Conservation (phyloP, 2,113 vertebrate genomes). For the Sylvia atricapilla region DNA sequence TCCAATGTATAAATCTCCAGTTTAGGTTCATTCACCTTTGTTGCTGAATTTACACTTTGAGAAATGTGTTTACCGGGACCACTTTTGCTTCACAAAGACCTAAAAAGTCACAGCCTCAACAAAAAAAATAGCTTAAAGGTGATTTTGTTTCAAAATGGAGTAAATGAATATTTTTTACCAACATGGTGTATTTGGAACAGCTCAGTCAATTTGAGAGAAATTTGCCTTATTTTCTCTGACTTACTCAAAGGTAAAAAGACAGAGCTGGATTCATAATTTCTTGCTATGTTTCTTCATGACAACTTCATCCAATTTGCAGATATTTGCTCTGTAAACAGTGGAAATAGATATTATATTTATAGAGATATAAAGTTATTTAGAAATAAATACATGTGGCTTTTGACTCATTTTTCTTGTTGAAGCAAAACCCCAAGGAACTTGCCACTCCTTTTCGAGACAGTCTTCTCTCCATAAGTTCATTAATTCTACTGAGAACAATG, state of each 20-base stretch:
- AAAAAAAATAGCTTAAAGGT: background rate
- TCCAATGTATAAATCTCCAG: background rate
- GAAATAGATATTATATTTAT: background rate
- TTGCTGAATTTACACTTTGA: background rate
- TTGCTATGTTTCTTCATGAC: background rate
- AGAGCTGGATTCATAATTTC: background rate
- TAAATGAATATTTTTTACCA: background rate
- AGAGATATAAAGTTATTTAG: background rate
- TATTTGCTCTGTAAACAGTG: background rate
- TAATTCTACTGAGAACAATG: background rate
- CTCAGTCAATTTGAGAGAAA: background rate
- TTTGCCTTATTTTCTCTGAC: background rate
- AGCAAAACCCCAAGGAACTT: background rate
- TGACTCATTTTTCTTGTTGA: background rate
- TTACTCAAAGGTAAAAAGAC: background rate
- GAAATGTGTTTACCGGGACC: background rate
- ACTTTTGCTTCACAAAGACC: background rate
- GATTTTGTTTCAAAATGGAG: background rate
- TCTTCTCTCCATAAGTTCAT: background rate
- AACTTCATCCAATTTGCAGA: background rate
- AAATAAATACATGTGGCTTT: background rate
- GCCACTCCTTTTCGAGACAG: background rate
- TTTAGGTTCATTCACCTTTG: background rate
- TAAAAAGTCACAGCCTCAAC: background rate
- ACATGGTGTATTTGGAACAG: background rate